These are phyloP conservation scores for Fopius arisanus DNA, from an alignment of 1,140 invertebrate genomes.

Conservation along the genomic window DNA sequence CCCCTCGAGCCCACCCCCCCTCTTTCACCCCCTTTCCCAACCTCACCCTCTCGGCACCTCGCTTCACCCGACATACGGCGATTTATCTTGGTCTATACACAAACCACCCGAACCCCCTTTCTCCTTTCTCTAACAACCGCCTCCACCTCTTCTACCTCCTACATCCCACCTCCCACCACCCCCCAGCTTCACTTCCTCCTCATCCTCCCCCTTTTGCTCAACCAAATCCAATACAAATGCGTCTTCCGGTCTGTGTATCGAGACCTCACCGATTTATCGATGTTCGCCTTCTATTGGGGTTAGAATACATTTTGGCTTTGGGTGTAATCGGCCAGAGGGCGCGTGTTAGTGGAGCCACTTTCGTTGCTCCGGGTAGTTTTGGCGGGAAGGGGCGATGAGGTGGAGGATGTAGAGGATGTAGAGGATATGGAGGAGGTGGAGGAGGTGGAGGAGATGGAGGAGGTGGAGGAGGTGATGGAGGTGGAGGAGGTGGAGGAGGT, in stretches of 20 bases:
- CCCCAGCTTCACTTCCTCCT: background rate
- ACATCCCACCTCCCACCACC: background rate
- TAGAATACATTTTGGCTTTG: background rate
- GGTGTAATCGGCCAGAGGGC: background rate
- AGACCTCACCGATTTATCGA: conserved; percentile 22
- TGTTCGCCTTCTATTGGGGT: conserved; percentile 9
- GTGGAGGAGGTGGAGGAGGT: no score
- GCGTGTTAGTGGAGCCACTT: background rate
- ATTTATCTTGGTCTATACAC: conserved; percentile 13
- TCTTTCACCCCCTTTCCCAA: background rate
- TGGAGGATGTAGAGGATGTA: no score
- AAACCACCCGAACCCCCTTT: conserved; percentile 8
- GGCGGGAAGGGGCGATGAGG: background rate
- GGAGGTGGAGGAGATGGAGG: background rate
- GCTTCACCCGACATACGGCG: background rate
- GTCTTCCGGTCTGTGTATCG: conserved; percentile 21
- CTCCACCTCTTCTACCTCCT: background rate
- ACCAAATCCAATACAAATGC: conserved; percentile 22
- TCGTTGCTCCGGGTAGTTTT: background rate
- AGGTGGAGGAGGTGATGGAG: no score
- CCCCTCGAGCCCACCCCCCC: conserved; percentile 23
- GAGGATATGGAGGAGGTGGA: no score
- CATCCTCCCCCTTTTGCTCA: background rate
- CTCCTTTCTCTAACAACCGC: background rate
- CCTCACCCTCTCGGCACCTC: background rate